Conservation (phyloP, 1,140 invertebrate genomes). For the Berghia stephanieae region DNA sequence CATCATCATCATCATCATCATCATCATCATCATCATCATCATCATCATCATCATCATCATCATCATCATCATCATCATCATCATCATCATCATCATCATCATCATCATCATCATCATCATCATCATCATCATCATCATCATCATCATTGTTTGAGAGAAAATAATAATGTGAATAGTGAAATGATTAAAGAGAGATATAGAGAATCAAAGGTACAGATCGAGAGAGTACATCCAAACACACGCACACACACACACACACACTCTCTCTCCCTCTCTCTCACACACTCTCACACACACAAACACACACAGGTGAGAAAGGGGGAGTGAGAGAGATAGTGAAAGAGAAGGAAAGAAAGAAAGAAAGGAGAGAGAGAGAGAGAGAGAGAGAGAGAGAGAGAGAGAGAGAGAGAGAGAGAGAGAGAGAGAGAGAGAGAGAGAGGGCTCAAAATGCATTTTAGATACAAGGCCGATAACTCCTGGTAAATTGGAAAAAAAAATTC, state of each 20-base stretch:
- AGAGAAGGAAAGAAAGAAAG: not conserved
- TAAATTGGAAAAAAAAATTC: not conserved
- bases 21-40: constrained; percentile 1
- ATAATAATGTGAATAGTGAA: not conserved
- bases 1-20: too few relatives aligned
- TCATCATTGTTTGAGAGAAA: not conserved
- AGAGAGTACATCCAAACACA: too few relatives aligned
- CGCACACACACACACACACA: constrained; percentile 24
- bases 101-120: constrained; percentile 5
- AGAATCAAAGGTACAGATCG: not conserved
- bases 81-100: constrained; percentile 9
- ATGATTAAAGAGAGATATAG: not conserved
- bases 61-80: not conserved
- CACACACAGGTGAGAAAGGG: not conserved
- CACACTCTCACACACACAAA: too few relatives aligned
- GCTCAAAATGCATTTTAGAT: not conserved
- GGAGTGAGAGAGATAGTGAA: not conserved
- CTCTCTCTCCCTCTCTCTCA: not conserved
- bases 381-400: not conserved
- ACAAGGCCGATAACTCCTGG: not conserved
- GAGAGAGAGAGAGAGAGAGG: not conserved
- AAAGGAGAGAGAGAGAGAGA: not conserved
- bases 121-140: constrained; percentile 16
- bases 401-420: not conserved
- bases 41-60: not conserved